phyloP scores from a whole-genome alignment of 1,140 invertebrate species.

The Sitophilus oryzae region DNA sequence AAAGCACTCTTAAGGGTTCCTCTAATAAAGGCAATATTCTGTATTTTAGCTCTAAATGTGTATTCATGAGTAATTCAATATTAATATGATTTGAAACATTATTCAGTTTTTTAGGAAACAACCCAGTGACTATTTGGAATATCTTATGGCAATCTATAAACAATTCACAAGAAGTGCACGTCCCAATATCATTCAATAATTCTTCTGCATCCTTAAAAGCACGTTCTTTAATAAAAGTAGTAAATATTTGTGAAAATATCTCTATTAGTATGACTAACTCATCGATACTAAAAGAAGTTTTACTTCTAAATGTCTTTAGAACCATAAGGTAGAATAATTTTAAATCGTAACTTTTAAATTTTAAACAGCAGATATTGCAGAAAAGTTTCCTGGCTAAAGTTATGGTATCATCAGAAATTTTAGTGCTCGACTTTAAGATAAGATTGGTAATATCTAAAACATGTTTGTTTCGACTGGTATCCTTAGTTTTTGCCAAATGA shows the following conservation, averaged over 20 bases:
- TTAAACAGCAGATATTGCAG: not conserved
- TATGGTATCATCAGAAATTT: not conserved
- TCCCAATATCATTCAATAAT: not conserved
- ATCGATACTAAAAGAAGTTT: not conserved
- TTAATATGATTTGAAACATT: too few relatives aligned
- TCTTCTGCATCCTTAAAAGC: not conserved
- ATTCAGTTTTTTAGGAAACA: too few relatives aligned
- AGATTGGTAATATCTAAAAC: not conserved
- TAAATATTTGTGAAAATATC: not conserved
- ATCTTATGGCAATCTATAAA: not conserved
- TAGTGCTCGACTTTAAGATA: not conserved
- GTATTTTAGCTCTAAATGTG: too few relatives aligned
- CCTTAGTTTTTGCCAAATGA: not conserved
- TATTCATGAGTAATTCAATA: too few relatives aligned
- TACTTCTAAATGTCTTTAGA: not conserved
- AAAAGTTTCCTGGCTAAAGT: not conserved
- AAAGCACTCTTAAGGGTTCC: not conserved
- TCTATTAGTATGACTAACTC: not conserved
- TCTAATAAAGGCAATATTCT: not conserved
- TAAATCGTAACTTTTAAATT: not conserved
- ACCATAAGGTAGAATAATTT: not conserved
- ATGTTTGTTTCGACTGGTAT: not conserved
- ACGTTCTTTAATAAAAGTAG: not conserved
- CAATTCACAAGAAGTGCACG: not conserved
- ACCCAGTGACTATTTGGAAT: not conserved